Evolutionary conservation across 2,113 vertebrate genomes (phyloP).

Genomic region (Hipposideros armiger): DNA sequence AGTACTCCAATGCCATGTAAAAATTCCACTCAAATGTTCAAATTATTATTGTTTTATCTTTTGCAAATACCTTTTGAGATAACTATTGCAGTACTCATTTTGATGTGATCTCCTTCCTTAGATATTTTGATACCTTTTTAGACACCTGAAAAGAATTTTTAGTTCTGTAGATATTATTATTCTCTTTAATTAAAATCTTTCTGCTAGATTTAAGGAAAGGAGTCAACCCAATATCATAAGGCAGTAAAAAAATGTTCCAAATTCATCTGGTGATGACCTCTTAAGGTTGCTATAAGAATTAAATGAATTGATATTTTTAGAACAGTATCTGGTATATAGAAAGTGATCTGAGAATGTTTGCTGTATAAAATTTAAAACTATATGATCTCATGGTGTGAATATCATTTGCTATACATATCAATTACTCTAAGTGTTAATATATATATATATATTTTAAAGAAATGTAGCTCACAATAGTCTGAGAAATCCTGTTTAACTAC

Average conservation of each 20-base stretch:
- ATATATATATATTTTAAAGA: not conserved
- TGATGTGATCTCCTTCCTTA: not conserved
- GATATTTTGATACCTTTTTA: not conserved
- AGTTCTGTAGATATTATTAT: not conserved
- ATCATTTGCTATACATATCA: not conserved
- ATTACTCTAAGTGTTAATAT: not conserved
- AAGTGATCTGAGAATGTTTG: not conserved
- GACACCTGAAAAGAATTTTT: not conserved
- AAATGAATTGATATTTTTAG: conserved; percentile 49
- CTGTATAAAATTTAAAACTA: not conserved
- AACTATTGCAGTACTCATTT: not conserved
- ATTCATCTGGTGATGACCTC: not conserved
- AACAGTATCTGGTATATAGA: not conserved
- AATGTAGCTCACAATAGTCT: not conserved
- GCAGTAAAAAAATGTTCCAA: not conserved
- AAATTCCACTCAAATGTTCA: not conserved
- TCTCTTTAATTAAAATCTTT: conserved; percentile 20
- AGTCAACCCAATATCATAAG: not conserved
- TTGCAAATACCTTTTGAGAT: not conserved
- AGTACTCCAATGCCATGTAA: not conserved
- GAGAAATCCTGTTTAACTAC: not conserved
- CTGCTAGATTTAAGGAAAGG: not conserved
- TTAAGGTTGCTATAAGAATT: conserved; percentile 37
- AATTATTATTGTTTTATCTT: conserved; percentile 12
- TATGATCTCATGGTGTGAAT: not conserved